phyloP scores from a whole-genome alignment of 1,140 invertebrate genomes.

The Drosophila takahashii region DNA sequence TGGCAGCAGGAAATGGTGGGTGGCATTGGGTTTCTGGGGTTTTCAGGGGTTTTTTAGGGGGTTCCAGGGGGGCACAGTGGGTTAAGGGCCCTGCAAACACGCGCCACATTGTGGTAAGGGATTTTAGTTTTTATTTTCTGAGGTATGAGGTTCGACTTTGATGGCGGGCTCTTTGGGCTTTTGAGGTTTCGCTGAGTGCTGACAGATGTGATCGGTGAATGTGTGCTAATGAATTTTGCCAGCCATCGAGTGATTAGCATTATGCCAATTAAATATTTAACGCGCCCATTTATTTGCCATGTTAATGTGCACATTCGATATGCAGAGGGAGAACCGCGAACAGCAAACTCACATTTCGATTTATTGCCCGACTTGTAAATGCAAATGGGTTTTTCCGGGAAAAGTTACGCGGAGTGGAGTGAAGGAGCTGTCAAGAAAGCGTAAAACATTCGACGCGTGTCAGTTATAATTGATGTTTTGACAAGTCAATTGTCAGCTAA shows the following conservation, averaged over 20 bases:
- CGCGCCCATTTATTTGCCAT: conserved; percentile 66
- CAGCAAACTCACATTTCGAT: conserved; percentile 60
- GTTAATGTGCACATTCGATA: conserved; percentile 55
- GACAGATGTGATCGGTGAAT: conserved; percentile 53
- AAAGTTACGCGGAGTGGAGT: not conserved
- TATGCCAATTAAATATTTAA: conserved; percentile 76
- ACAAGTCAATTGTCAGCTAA: conserved; percentile 80
- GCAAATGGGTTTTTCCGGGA: conserved; percentile 55
- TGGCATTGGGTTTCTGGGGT: not conserved
- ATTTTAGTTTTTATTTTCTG: conserved; percentile 42
- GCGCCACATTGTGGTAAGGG: conserved; percentile 42
- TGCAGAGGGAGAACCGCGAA: conserved; percentile 33
- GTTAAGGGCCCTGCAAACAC: conserved; percentile 24
- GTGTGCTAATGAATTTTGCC: conserved; percentile 67
- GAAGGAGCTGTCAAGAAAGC: conserved; percentile 12
- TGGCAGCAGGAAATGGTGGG: conserved; percentile 19
- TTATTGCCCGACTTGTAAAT: conserved; percentile 58
- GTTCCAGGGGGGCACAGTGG: not conserved
- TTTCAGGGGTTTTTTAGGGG: not conserved
- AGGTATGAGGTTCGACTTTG: too few species aligned
- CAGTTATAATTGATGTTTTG: conserved; percentile 73
- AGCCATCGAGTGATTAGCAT: conserved; percentile 77
- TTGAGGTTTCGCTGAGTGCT: conserved; percentile 51
- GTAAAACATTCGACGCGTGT: conserved; percentile 45
- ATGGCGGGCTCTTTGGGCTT: conserved; percentile 33